Evolutionary conservation across 2,888 invertebrate genomes (phyloP).

Genomic region (Cantharis nigra): DNA sequence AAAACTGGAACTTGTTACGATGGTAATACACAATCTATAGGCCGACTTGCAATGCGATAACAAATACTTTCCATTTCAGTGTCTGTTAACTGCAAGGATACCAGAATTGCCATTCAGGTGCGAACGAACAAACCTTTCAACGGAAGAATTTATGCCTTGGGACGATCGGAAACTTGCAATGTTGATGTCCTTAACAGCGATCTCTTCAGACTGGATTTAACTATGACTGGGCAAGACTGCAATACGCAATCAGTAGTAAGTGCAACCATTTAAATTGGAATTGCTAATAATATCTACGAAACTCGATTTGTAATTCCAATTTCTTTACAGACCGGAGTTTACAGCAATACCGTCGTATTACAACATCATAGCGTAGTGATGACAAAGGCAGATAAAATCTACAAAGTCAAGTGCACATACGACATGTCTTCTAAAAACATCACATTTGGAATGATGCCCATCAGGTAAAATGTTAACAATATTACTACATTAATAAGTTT

Average conservation of each 20-base stretch:
- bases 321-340: slow-evolving; percentile 80
- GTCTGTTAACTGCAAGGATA: slow-evolving; percentile 92
- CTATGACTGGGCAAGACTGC: slow-evolving; percentile 93
- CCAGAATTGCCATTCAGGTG: slow-evolving; percentile 89
- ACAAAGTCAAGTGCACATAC: slow-evolving; percentile 95
- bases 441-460: slow-evolving; percentile 97
- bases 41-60: not conserved
- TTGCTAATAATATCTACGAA: not conserved
- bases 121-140: slow-evolving; percentile 93
- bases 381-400: slow-evolving; percentile 96
- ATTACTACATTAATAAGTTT: not conserved
- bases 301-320: slow-evolving; percentile 14
- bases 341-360: slow-evolving; percentile 91
- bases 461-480: slow-evolving; percentile 63
- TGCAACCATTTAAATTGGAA: slow-evolving; percentile 38
- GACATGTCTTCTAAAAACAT: slow-evolving; percentile 96
- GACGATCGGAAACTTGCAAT: slow-evolving; percentile 93
- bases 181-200: slow-evolving; percentile 92
- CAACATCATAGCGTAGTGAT: slow-evolving; percentile 95
- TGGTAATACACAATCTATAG: slow-evolving; percentile 60
- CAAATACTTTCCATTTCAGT: slow-evolving; percentile 61
- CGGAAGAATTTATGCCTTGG: slow-evolving; percentile 90
- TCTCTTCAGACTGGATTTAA: slow-evolving; percentile 87
- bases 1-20: slow-evolving; percentile 95
- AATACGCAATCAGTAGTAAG: slow-evolving; percentile 94